Percentiles rank a stretch among this genome's conserved stretches.
Evolutionary conservation across 2,113 vertebrate species (phyloP).

Genomic region (Hippocampus guttulatus): DNA sequence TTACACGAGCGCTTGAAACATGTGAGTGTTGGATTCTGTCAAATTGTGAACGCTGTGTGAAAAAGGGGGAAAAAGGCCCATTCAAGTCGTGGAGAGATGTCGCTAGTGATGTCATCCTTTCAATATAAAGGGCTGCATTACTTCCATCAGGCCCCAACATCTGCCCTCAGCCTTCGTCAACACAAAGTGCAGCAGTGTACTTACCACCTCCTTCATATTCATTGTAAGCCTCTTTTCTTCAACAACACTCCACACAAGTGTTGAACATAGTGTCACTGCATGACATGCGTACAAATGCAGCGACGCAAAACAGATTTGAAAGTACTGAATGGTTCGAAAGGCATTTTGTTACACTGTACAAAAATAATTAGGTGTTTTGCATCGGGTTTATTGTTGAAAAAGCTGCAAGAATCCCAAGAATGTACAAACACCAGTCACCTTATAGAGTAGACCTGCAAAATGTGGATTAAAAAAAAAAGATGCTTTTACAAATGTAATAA

Average conservation of each 20-base stretch:
- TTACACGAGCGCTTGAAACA: slow-evolving; percentile 9
- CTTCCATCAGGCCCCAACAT: slow-evolving; percentile 48
- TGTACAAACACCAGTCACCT: background rate
- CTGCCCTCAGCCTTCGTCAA: slow-evolving; percentile 34
- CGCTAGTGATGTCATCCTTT: slow-evolving; percentile 75
- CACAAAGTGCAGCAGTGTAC: slow-evolving; percentile 62
- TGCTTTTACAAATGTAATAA: background rate
- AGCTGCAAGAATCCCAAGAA: background rate
- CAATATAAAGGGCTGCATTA: slow-evolving; percentile 63
- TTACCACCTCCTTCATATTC: slow-evolving; percentile 65
- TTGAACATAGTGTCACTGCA: slow-evolving; percentile 12
- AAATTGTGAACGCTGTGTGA: slow-evolving; percentile 26
- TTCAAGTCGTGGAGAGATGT: slow-evolving; percentile 71
- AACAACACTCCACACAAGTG: slow-evolving; percentile 23
- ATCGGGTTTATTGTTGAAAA: background rate
- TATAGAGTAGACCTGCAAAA: background rate
- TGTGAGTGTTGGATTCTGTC: slow-evolving; percentile 31
- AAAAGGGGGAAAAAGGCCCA: slow-evolving; percentile 42
- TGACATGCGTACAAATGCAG: background rate
- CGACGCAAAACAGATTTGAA: background rate
- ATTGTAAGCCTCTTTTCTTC: slow-evolving; percentile 41
- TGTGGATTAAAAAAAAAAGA: background rate
- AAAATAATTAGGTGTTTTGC: background rate
- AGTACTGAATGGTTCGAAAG: background rate
- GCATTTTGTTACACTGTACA: background rate